Base-by-base conservation (phyloP, 2,797 vertebrate genomes). In the Gila robusta region DNA sequence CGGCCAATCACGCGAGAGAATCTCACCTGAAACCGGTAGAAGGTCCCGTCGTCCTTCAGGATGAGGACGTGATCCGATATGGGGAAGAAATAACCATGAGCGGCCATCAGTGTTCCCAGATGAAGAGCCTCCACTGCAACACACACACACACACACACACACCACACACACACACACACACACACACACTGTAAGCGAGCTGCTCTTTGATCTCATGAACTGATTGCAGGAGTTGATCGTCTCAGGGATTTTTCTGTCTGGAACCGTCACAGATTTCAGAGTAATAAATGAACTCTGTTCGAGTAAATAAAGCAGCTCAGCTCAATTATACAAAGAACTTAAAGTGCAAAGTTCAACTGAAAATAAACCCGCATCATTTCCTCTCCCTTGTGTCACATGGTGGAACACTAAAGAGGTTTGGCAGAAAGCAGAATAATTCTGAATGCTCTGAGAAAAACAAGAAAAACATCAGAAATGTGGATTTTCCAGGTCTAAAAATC, bases 21-120 rank as follows among this genome's bases (percentile, higher is more conserved):
- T 28, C 17, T 81, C 71, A 96, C 96, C 92, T 97, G 96, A 89
- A 97, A 97, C 79, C 96, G 93, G 91, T 97, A 97, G 93, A 97
- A 97, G 19, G 96, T 97, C 37, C 96, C 96, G 72, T 97, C 96
- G 82, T 97, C 96, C 91, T 97, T 97, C 86, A 97, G 87, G 1
- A 94, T 96, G 88, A 97, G 94, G 87, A 97, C 96, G 4, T 97
- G 96, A 64, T 97, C 96, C 59, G 96, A 97, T 90, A 97, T 97
- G 10, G 96, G 96, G 88, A 97, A 97, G 94, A 97, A 97, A 91
- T 97, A 97, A 49, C 96, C 96, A 8, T 97, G 96, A 44, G 96
- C 96, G 52, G 96, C 96, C 96, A 97, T 96, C 91, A 97, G 83
- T 0, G 96, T 96, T 77, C 96, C 96, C 91, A 97, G 89, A 89